Evolutionary conservation across 2,888 invertebrate species (phyloP), one percentile per base, ranked within the genome.

Genomic region (Scaptomyza flava): DNA sequence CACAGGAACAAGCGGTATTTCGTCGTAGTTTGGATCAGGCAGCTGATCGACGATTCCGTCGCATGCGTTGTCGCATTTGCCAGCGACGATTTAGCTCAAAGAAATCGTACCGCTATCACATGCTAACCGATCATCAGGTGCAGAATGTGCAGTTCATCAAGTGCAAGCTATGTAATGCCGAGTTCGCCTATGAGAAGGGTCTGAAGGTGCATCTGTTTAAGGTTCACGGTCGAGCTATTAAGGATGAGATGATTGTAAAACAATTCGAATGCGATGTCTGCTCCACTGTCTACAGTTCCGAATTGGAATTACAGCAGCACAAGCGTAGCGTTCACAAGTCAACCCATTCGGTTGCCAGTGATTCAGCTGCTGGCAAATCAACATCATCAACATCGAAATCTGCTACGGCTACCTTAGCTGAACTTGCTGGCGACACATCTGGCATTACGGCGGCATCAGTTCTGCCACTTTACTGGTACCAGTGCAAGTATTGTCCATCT

Each of bases 171-270:
- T 92, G 92, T 73, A 91, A 91, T 42, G 92, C 92, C 0, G 92
- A 92, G 65, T 92, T 92, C 36, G 91, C 91, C n/a, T 91, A 92
- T 65, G 91, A 92, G 65, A 92, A 92, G 80, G 92, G 92, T 0
- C 76, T 92, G 0, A 92, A 91, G 72, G 92, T 92, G 64, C 92
- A 92, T 68, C 90, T 92, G 82, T 91, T 91, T 51, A 91, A 92
- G 68, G 90, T 91, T 64, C 92, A 92, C 68, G 91, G 91, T 1
- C 89, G 90, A 7, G 71, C 91, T 58, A 77, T 91, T 0, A 90
- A 90, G 71, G 90, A 91, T 48, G 91, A 91, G 51, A 91, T 91
- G 89, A 91, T 89, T 33, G 73, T 90, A 8, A 91, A 91, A 63
- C 91, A 91, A 66, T 92, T 87, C 65, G 92, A 92, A 70, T 92